Conservation (phyloP, 2,888 invertebrate genomes). For the Meta bourneti region DNA sequence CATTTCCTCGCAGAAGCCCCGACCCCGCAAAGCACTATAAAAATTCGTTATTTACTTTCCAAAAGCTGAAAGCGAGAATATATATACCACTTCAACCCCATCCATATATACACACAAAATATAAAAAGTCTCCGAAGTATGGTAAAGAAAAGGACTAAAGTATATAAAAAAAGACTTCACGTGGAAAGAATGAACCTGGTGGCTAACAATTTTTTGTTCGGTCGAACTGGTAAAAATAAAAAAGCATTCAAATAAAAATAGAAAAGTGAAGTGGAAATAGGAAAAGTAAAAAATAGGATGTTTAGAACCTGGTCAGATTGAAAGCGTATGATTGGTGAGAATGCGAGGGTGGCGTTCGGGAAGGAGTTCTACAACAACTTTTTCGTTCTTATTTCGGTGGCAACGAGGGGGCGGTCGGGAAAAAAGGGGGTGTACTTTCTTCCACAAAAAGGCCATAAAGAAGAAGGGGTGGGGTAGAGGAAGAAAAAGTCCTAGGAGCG, state of each 20-base stretch:
- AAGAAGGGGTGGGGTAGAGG: neutral
- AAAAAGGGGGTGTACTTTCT: conserved; percentile 7
- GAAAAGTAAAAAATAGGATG: conserved; percentile 40
- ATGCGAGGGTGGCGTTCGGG: conserved; percentile 12
- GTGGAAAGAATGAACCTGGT: conserved; percentile 42
- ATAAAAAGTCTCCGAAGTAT: neutral
- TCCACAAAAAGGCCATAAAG: conserved; percentile 39
- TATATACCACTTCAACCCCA: conserved; percentile 3
- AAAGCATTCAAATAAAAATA: too few relatives aligned
- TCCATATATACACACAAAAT: conserved; percentile 15
- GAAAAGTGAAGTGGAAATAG: conserved; percentile 32
- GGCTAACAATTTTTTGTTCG: conserved; percentile 23
- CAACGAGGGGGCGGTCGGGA: neutral
- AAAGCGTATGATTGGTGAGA: conserved; percentile 57
- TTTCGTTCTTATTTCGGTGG: conserved; percentile 33
- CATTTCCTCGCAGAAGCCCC: neutral
- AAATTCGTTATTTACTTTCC: conserved; percentile 11
- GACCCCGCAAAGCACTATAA: neutral
- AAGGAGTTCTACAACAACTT: conserved; percentile 51
- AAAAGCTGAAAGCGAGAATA: neutral
- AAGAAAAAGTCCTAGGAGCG: neutral
- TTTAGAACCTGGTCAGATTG: conserved; percentile 61
- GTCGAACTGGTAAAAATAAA: conserved; percentile 14
- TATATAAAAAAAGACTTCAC: neutral
- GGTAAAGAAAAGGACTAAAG: conserved; percentile 22